Conservation (phyloP, 2,888 invertebrate species). For the Calephelis perditalis region DNA sequence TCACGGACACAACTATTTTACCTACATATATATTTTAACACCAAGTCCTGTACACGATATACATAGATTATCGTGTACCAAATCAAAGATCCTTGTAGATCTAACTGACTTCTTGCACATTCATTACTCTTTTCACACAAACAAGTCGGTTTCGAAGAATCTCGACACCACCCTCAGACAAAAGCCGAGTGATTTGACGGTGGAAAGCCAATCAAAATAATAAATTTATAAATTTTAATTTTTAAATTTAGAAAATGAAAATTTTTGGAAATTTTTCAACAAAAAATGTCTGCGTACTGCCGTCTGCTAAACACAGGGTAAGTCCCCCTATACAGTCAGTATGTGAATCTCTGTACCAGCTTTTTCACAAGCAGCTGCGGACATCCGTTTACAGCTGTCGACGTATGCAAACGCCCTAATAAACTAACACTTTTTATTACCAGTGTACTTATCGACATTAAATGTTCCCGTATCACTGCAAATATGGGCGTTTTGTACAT, state of each 20-base stretch:
- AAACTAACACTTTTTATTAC: slow-evolving; percentile 70
- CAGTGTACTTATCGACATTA: slow-evolving; percentile 30
- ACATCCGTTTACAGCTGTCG: slow-evolving; percentile 31
- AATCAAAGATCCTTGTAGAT: too few relatives aligned
- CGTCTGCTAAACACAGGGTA: slow-evolving; percentile 46
- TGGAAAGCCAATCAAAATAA: too few relatives aligned
- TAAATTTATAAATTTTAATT: too few relatives aligned
- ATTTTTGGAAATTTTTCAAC: neutral
- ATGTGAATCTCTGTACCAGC: slow-evolving; percentile 61
- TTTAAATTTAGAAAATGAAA: neutral
- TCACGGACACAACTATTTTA: too few relatives aligned
- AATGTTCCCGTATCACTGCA: slow-evolving; percentile 27
- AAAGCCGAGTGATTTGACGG: too few relatives aligned
- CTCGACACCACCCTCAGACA: too few relatives aligned
- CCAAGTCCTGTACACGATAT: too few relatives aligned
- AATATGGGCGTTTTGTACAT: slow-evolving; percentile 40
- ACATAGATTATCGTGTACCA: too few relatives aligned
- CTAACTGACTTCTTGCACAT: too few relatives aligned
- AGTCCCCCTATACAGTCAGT: slow-evolving; percentile 51
- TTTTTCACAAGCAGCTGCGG: slow-evolving; percentile 70
- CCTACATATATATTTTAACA: too few relatives aligned
- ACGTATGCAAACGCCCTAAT: slow-evolving; percentile 74
- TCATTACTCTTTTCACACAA: too few relatives aligned
- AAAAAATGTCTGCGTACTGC: slow-evolving; percentile 7
- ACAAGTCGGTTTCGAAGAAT: too few relatives aligned